phyloP scores from a whole-genome alignment of 2,797 vertebrate species.

The Notolepis coatsorum region DNA sequence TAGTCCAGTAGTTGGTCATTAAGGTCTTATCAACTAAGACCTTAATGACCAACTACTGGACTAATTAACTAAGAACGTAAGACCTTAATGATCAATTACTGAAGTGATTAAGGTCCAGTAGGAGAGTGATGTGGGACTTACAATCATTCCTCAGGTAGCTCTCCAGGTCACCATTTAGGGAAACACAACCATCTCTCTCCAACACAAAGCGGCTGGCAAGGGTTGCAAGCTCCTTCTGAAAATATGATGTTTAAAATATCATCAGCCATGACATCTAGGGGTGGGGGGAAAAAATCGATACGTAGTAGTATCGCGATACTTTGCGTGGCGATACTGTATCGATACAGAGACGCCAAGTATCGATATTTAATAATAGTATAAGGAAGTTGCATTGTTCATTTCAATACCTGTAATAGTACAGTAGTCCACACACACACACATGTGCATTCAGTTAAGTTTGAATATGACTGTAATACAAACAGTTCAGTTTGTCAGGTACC shows the following conservation, averaged over 20 bases:
- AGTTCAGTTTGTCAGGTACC: too few species aligned
- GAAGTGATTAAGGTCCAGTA: not conserved
- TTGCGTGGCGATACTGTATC: not conserved
- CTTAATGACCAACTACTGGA: not conserved
- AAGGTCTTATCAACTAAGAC: too few species aligned
- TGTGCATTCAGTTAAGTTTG: too few species aligned
- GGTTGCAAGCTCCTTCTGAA: conserved; percentile 86
- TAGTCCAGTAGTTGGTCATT: too few species aligned
- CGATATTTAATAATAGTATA: too few species aligned
- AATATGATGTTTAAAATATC: not conserved
- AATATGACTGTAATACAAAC: too few species aligned
- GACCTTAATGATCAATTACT: not conserved
- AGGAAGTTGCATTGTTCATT: too few species aligned
- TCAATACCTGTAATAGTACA: too few species aligned
- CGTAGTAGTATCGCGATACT: not conserved
- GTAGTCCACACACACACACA: too few species aligned
- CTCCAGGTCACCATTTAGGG: conserved; percentile 83
- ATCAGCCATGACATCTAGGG: not conserved
- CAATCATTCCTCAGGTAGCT: conserved; percentile 82
- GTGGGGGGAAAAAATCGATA: not conserved
- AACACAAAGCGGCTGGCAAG: conserved; percentile 86
- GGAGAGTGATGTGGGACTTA: conserved; percentile 60
- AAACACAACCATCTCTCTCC: conserved; percentile 83
- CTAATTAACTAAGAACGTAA: not conserved
- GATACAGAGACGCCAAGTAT: too few species aligned